Evolutionary conservation across 1,140 invertebrate species (phyloP).

Genomic region (Meloidogyne hapla): DNA sequence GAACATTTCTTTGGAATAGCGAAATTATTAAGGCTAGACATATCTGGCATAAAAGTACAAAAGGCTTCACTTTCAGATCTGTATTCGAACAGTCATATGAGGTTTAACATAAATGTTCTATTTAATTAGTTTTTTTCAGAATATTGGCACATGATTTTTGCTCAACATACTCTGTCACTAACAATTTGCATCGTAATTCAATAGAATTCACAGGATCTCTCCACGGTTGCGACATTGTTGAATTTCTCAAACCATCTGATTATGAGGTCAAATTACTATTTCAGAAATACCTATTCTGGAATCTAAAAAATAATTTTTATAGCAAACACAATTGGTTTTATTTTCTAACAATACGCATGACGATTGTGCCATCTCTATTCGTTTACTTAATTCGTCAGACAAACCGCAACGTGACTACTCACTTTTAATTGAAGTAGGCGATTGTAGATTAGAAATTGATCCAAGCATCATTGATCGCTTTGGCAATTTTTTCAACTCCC

Average conservation of each 20-base stretch:
- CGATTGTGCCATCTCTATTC: neutral
- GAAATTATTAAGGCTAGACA: slow-evolving; percentile 17
- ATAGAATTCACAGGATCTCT: slow-evolving; percentile 28
- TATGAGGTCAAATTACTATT: neutral
- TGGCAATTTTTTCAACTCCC: slow-evolving; percentile 21
- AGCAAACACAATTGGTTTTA: neutral
- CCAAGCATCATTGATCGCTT: slow-evolving; percentile 46
- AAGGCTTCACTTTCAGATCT: slow-evolving; percentile 19
- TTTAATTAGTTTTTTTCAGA: slow-evolving; percentile 10
- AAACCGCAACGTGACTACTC: neutral
- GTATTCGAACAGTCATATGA: slow-evolving; percentile 24
- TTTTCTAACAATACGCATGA: neutral
- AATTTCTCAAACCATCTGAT: slow-evolving; percentile 24
- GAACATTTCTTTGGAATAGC: slow-evolving; percentile 34
- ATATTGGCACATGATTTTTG: slow-evolving; percentile 16
- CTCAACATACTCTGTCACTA: slow-evolving; percentile 18
- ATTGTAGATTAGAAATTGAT: slow-evolving; percentile 45
- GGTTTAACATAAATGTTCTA: neutral
- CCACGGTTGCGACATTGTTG: slow-evolving; percentile 35
- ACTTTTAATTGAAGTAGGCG: slow-evolving; percentile 29
- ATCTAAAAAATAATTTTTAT: neutral
- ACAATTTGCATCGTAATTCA: slow-evolving; percentile 8
- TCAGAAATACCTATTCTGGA: neutral
- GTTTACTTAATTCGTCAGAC: neutral
- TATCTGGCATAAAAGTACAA: slow-evolving; percentile 20